These are phyloP conservation scores for Tyrophagus putrescentiae DNA, from an alignment of 1,140 invertebrate species.

Conservation along the genomic window DNA sequence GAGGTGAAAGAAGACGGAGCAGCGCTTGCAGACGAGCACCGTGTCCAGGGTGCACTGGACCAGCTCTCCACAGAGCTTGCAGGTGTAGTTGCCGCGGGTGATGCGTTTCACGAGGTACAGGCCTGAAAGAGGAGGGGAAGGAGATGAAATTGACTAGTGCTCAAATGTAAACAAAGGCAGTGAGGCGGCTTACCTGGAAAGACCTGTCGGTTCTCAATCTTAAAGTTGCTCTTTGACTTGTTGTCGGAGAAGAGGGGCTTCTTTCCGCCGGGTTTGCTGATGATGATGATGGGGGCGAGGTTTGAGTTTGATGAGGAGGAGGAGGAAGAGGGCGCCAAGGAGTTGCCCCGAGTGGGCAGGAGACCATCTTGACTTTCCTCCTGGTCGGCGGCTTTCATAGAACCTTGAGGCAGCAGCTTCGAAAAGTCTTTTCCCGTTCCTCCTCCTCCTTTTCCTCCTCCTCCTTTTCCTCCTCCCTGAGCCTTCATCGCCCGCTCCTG, in stretches of 20 bases:
- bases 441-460: not conserved
- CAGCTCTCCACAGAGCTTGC: constrained; percentile 12
- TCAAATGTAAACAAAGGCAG: not conserved
- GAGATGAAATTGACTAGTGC: not conserved
- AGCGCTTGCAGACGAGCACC: constrained; percentile 18
- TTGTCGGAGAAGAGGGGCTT: not conserved
- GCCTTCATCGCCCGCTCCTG: not conserved
- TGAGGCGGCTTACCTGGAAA: not conserved
- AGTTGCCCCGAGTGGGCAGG: not conserved
- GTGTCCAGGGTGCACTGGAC: constrained; percentile 17
- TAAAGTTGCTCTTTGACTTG: not conserved
- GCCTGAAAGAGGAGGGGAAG: not conserved
- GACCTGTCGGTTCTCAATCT: not conserved
- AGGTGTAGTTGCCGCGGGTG: not conserved
- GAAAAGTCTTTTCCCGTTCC: not conserved
- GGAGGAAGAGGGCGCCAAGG: too few relatives aligned
- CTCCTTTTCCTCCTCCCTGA: not conserved
- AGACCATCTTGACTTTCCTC: not conserved
- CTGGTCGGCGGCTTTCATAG: not conserved
- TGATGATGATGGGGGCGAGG: not conserved
- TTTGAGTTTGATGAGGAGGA: too few relatives aligned
- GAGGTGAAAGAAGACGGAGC: constrained; percentile 21
- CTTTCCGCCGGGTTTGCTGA: not conserved
- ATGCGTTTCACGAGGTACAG: not conserved
- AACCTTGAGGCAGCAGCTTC: not conserved